phyloP scores from a whole-genome alignment of 2,113 vertebrate species.

The Cyprinodon variegatus region DNA sequence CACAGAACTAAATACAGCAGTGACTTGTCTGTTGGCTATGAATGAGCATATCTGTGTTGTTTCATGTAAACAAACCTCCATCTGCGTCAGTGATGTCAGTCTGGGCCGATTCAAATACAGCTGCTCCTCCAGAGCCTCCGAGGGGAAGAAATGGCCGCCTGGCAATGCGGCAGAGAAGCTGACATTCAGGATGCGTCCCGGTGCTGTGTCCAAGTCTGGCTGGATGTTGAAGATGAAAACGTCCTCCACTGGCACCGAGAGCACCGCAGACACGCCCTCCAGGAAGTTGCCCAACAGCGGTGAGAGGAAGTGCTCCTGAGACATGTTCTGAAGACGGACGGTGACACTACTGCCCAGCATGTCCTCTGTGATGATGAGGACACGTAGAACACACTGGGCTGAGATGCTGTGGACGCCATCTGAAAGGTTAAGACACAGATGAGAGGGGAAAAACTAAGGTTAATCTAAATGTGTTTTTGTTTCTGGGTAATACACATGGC shows the following conservation, averaged over 20 bases:
- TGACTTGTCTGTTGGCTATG: not conserved
- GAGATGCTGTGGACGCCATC: constrained; percentile 95
- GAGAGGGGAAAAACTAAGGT: not conserved
- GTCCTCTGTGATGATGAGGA: constrained; percentile 97
- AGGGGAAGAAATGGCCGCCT: constrained; percentile 90
- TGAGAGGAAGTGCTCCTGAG: constrained; percentile 97
- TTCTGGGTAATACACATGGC: too few relatives aligned
- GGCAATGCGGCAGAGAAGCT: constrained; percentile 93
- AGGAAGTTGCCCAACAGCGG: constrained; percentile 90
- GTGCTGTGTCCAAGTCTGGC: constrained; percentile 89
- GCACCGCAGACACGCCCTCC: constrained; percentile 92
- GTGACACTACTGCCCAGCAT: constrained; percentile 97
- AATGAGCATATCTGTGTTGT: not conserved
- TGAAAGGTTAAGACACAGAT: constrained; percentile 55
- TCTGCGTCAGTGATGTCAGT: constrained; percentile 89
- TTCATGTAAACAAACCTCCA: constrained; percentile 79
- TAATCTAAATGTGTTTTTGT: not conserved
- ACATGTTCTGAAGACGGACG: constrained; percentile 97
- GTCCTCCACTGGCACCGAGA: constrained; percentile 90
- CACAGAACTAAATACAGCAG: not conserved
- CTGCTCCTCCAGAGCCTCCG: constrained; percentile 96
- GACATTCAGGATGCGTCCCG: constrained; percentile 90
- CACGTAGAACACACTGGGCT: constrained; percentile 90
- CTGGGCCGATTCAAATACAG: constrained; percentile 94
- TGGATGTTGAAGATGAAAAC: constrained; percentile 98